Conservation (phyloP, 2,888 invertebrate species). For the Macropis europaea region DNA sequence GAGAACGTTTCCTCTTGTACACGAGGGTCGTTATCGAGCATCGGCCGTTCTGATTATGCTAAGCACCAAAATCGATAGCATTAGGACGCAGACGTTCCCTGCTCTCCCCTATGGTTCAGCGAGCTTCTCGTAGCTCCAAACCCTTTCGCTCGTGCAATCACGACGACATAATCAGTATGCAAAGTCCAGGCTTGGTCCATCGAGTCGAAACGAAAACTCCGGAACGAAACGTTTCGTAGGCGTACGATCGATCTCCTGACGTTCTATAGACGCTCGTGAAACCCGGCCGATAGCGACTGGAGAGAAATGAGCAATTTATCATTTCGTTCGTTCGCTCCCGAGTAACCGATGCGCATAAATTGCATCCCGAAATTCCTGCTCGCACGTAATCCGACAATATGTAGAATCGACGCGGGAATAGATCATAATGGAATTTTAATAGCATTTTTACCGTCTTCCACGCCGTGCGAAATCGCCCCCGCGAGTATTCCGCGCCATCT, state of each 20-base stretch:
- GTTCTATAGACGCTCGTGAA: conserved; percentile 23
- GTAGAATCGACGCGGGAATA: conserved; percentile 54
- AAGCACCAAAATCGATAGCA: conserved; percentile 77
- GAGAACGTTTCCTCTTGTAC: conserved; percentile 50
- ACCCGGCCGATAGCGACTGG: conserved; percentile 29
- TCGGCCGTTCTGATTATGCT: conserved; percentile 75
- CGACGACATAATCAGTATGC: conserved; percentile 68
- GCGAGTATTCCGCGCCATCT: conserved; percentile 35
- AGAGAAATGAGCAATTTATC: conserved; percentile 61
- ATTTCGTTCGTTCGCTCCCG: conserved; percentile 45
- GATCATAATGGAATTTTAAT: conserved; percentile 76
- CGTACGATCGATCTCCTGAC: conserved; percentile 39
- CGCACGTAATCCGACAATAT: conserved; percentile 51
- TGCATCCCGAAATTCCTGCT: conserved; percentile 58
- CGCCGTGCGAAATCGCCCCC: conserved; percentile 63
- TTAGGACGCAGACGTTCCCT: conserved; percentile 64
- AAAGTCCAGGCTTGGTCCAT: conserved; percentile 60
- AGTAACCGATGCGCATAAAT: conserved; percentile 74
- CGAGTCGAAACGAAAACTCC: conserved; percentile 54
- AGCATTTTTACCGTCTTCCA: conserved; percentile 66
- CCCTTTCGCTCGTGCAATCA: conserved; percentile 68
- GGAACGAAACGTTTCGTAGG: conserved; percentile 42
- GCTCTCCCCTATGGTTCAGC: conserved; percentile 51
- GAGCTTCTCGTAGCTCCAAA: conserved; percentile 61
- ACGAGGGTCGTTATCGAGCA: conserved; percentile 63